Evolutionary conservation across 2,797 vertebrate genomes (phyloP), one percentile per base, ranked within the genome.

Genomic region (Syngnathus rostellatus): DNA sequence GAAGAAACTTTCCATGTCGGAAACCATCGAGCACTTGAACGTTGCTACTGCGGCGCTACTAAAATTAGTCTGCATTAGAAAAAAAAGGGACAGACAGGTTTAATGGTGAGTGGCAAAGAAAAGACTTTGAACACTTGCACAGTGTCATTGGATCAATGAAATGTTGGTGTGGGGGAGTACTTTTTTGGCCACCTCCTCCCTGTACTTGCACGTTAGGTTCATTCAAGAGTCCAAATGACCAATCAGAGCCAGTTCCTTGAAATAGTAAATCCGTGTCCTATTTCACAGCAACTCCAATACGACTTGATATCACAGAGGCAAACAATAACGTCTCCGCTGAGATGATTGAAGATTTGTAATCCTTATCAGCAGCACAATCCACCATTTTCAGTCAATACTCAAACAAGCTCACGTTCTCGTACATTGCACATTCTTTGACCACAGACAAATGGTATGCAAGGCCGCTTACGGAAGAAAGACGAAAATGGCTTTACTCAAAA

Each of bases 391-490:
- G 54, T 55, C 25, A 16, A 57, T 62, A 69, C 64, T 50, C 62
- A 80, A 43, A 60, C 64, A 65, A 31, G 31, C 31, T 31, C 31
- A 31, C 31, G 31, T 53, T 72, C 45, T 25, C 21, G 59, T 0
- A 54, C 1, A 21, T 51, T 62, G 77, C 70, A 68, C 55, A 74
- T 74, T 77, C 64, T 63, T 69, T 51, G 12, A 68, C 5, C 17
- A 31, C 55, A 37, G 37, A 57, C 10, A 54, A 54, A 54, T 6
- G 11, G 21, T 25, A 11, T 12, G 21, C 21, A 25, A 54, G 23
- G 3, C 25, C 11, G 1, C 55, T 25, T 37, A 37, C 14, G 6
- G 55, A 6, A 8, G 37, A 12, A 38, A 37, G 16, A 7, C 17
- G 11, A 57, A 57, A 16, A 37, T 6, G 25, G 25, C 2, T 51